Evolutionary conservation across 2,797 vertebrate species (phyloP).

Genomic region (Gallinago nigripennis): DNA sequence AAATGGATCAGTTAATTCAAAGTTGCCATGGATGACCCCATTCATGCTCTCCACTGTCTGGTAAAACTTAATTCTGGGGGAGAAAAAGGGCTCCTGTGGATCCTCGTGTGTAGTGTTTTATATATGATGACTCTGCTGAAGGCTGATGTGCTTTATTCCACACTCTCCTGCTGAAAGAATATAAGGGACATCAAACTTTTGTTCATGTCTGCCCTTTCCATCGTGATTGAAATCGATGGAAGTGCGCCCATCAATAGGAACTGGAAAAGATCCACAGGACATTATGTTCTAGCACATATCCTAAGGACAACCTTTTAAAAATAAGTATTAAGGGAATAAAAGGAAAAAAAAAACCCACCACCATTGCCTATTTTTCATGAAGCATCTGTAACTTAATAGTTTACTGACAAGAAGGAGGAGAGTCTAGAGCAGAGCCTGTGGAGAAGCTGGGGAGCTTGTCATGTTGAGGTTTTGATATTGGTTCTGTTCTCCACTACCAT

Average conservation of each 20-base stretch:
- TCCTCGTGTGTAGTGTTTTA: neutral
- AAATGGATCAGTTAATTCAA: conserved; percentile 18
- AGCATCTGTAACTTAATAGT: neutral
- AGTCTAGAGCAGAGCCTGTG: neutral
- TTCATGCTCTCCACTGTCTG: neutral
- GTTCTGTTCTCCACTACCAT: neutral
- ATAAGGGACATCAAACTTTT: conserved; percentile 29
- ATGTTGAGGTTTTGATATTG: neutral
- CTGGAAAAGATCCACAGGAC: conserved; percentile 52
- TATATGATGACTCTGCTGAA: conserved; percentile 14
- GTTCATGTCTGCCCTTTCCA: conserved; percentile 31
- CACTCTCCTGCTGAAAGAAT: conserved; percentile 4
- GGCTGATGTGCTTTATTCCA: neutral
- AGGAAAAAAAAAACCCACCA: neutral
- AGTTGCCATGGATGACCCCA: neutral
- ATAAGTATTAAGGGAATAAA: conserved; percentile 8
- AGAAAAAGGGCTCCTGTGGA: neutral
- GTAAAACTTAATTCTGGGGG: neutral
- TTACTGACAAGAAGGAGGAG: neutral
- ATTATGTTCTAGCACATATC: conserved; percentile 7
- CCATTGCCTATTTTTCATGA: neutral
- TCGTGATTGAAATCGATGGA: conserved; percentile 35
- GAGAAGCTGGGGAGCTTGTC: neutral
- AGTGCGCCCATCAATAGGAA: conserved; percentile 28
- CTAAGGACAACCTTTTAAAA: conserved; percentile 32